Conservation (phyloP, 2,888 invertebrate genomes). For the Blastobasis lacticolella region DNA sequence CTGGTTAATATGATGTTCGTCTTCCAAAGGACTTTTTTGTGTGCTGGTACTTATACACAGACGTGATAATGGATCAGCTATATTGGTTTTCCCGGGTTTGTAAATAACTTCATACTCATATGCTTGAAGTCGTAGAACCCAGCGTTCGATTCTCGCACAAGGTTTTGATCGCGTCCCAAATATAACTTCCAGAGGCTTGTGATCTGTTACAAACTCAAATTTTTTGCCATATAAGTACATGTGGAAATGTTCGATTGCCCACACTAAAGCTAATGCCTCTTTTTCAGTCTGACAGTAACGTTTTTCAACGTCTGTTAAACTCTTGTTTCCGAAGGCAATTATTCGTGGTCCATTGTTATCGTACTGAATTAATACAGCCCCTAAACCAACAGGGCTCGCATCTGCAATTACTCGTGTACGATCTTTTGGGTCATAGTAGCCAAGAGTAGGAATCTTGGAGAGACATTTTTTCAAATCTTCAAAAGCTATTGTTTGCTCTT, state of each 20-base stretch:
- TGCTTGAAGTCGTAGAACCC: neutral
- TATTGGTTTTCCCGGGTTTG: neutral
- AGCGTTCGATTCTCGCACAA: neutral
- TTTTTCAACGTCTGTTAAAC: conserved; percentile 14
- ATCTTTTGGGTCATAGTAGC: conserved; percentile 10
- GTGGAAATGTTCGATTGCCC: conserved; percentile 13
- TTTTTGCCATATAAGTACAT: conserved; percentile 15
- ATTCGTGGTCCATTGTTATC: conserved; percentile 9
- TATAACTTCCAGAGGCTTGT: conserved; percentile 16
- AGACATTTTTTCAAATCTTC: neutral
- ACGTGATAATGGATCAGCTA: neutral
- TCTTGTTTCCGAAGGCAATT: conserved; percentile 18
- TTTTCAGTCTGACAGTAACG: conserved; percentile 21
- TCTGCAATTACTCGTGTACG: conserved; percentile 18
- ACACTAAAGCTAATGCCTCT: conserved; percentile 17
- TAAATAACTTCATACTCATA: neutral
- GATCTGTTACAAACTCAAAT: conserved; percentile 12
- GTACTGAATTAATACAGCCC: conserved; percentile 14
- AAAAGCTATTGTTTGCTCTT: conserved; percentile 6
- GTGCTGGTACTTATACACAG: conserved; percentile 8
- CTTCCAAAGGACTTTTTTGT: conserved; percentile 9
- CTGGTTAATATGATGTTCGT: conserved; percentile 10
- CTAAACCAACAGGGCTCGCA: conserved; percentile 18
- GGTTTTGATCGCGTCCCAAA: conserved; percentile 20
- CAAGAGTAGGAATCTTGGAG: neutral